Base-by-base conservation (phyloP, 2,888 invertebrate species). In the Protodeltote pygarga region DNA sequence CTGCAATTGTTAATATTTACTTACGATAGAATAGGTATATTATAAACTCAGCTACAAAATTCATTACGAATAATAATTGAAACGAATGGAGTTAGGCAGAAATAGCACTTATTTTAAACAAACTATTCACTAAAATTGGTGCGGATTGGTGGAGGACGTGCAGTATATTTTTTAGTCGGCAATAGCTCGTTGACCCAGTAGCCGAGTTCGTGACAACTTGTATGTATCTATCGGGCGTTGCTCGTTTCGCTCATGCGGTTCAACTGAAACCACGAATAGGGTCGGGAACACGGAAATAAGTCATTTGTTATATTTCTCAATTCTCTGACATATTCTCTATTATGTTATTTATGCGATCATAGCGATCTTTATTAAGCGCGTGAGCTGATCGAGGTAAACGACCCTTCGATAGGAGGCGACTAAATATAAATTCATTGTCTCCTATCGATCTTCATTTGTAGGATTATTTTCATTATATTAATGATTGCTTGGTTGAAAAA, bases 141-240 rank as follows among this genome's bases (percentile, higher is more conserved):
- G 37, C 35, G 44, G n/a, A n/a, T n/a, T n/a, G n/a, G n/a, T n/a
- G n/a, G 40, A 41, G 42, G 50, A 58, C 37, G 24, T 46, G 38
- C 32, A 34, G 49, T 52, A 37, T 44, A 61, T 69, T 62, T 66
- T 71, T 72, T 67, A 66, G 63, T 65, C 63, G 64, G 65, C 67
- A 73, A 76, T 77, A 74, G 67, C 75, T 81, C 67, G 73, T 86
- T 87, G 89, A 88, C 89, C 89, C 75, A 88, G 77, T 87, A 73
- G 78, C 86, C 83, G 84, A 77, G 80, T 88, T 88, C 79, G 81
- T 84, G 85, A 83, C 84, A 80, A 77, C 66, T 80, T 73, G 64
- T 75, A 61, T 73, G 64, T 75, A 61, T 79, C 77, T 79, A 75
- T 80, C 69, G 75, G 73, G 59, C 68, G 55, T 62, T 73, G 75